Base-by-base conservation (phyloP, 2,797 vertebrate genomes). In the Emys orbicularis region DNA sequence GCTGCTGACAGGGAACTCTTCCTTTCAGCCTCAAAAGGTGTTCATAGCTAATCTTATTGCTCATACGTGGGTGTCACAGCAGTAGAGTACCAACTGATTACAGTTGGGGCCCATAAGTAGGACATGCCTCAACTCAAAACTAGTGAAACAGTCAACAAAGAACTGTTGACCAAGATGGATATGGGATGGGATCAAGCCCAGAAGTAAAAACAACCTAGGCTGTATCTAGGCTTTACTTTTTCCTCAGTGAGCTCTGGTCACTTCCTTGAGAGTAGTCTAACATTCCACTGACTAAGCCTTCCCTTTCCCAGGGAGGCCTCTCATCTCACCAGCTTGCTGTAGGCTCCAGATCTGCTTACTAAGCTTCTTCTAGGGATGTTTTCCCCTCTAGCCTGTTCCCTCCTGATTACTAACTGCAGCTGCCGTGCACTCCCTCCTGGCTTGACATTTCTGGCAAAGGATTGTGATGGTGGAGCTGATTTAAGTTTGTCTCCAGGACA, bases 21-120 rank as follows among this genome's bases (percentile, higher is more conserved):
- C 25, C 4, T 29, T 94, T 79, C 77, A 19, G 13, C 4, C 88
- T 59, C 41, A n/a, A 0, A 5, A 29, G 25, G 19, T 3, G n/a
- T 50, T 77, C 31, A 49, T 19, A 81, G 19, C 44, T 23, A 79
- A 79, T 80, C 81, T 83, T 56, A 29, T 47, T 81, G 59, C 44
- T 82, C 18, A 59, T 31, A 72, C 65, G 41, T 41, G 19, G n/a
- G n/a, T 37, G 3, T 37, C 56, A 0, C 74, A 59, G 49, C 56
- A 57, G 44, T 18, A n/a, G 37, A 81, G 13, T 74, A 68, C 61
- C 34, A 90, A 34, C 53, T 93, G 50, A n/a, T 21, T 37, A 47
- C 2, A 31, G 21, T 29, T 57, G 52, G 0, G 0, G 93, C 27
- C 29, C 19, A 0, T 37, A 4, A 2, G 47, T 72, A 37, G 27